Conservation (phyloP, 2,888 invertebrate genomes). For the Lasioglossum figueresi region DNA sequence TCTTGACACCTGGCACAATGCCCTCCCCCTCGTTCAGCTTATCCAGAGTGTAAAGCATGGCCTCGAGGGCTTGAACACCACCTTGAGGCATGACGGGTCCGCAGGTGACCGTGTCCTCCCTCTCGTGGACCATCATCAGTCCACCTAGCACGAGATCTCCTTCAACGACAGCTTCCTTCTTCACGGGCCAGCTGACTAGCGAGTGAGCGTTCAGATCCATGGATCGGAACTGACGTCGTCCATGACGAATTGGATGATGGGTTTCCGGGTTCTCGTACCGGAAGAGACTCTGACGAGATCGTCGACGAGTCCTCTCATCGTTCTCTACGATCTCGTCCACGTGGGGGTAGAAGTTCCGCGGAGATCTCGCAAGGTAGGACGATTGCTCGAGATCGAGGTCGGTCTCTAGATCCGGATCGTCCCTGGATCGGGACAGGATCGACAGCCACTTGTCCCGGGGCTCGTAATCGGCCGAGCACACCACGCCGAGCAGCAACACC, state of each 20-base stretch:
- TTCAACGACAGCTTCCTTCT: slow-evolving; percentile 93
- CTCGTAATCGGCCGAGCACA: slow-evolving; percentile 69
- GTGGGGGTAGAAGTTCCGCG: background rate
- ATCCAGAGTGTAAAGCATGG: slow-evolving; percentile 95
- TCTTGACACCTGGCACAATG: slow-evolving; percentile 88
- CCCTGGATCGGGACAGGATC: background rate
- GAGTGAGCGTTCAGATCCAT: slow-evolving; percentile 69
- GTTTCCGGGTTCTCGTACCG: slow-evolving; percentile 73
- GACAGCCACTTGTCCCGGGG: slow-evolving; percentile 28
- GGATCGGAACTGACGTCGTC: slow-evolving; percentile 75
- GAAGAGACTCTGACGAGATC: background rate
- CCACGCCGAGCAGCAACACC: slow-evolving; percentile 70
- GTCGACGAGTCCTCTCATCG: background rate
- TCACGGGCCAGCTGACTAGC: slow-evolving; percentile 90
- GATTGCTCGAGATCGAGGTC: background rate
- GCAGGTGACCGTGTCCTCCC: slow-evolving; percentile 93
- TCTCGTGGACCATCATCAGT: slow-evolving; percentile 96
- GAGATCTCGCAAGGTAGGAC: background rate
- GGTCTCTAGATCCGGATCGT: background rate
- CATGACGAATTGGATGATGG: slow-evolving; percentile 78
- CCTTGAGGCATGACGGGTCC: slow-evolving; percentile 96
- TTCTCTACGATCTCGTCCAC: background rate
- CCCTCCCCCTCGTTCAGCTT: slow-evolving; percentile 86
- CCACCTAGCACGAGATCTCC: slow-evolving; percentile 95
- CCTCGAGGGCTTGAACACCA: slow-evolving; percentile 93